These are phyloP conservation scores for Rhagoletis pomonella DNA, from an alignment of 1,140 invertebrate genomes.

Conservation along the genomic window DNA sequence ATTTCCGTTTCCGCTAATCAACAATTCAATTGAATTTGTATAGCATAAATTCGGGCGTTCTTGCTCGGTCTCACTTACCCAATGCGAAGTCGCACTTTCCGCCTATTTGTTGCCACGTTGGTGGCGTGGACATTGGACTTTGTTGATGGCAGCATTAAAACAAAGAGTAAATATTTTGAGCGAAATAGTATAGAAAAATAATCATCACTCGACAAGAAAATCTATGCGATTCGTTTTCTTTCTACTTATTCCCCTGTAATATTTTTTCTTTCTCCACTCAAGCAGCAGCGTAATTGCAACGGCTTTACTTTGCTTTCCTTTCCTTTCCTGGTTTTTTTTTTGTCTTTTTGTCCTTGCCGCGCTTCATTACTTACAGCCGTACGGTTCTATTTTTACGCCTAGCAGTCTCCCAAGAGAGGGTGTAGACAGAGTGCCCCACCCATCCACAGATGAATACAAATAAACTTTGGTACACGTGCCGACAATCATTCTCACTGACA, in stretches of 20 bases:
- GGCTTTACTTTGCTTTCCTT: too few relatives aligned
- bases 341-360: neutral
- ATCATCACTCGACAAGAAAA: constrained; percentile 7
- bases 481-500: neutral
- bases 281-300: neutral
- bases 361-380: neutral
- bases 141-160: neutral
- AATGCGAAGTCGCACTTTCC: neutral
- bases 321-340: too few relatives aligned
- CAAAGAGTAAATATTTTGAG: constrained; percentile 35
- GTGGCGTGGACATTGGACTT: too few relatives aligned
- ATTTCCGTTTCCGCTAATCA: constrained; percentile 39
- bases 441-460: neutral
- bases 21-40: constrained; percentile 47
- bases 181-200: neutral
- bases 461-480: neutral
- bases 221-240: constrained; percentile 22
- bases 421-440: neutral
- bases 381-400: neutral
- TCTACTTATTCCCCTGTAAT: neutral
- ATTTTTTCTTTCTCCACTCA: neutral
- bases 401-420: too few relatives aligned
- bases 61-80: constrained; percentile 15
- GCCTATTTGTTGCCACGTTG: constrained; percentile 11
- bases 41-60: constrained; percentile 17